These are phyloP conservation scores for Drosophila mayaguana DNA, from an alignment of 2,888 invertebrate species.

Conservation along the genomic window DNA sequence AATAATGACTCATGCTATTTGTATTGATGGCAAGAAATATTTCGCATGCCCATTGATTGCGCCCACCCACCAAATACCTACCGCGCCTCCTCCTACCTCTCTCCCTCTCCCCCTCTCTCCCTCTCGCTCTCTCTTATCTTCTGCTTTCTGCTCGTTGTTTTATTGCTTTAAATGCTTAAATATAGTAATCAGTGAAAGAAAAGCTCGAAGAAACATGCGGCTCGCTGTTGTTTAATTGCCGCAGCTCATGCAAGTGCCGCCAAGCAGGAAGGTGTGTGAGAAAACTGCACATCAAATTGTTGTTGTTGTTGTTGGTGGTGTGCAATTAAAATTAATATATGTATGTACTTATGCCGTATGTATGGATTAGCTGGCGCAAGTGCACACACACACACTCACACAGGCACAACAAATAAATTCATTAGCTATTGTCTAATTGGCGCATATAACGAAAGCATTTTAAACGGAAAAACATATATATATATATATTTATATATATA, in stretches of 20 bases:
- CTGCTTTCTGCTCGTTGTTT: conserved; percentile 22
- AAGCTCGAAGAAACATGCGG: conserved; percentile 55
- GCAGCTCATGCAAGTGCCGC: conserved; percentile 60
- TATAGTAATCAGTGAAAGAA: conserved; percentile 72
- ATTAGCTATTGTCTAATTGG: conserved; percentile 77
- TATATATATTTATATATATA: neutral
- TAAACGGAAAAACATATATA: conserved; percentile 24
- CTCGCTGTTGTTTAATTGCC: conserved; percentile 72
- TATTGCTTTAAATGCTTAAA: conserved; percentile 68
- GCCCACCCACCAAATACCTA: conserved; percentile 16
- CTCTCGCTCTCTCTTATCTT: neutral
- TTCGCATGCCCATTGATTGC: conserved; percentile 72
- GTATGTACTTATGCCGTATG: conserved; percentile 40
- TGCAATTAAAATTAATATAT: conserved; percentile 63
- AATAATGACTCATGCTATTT: conserved; percentile 42
- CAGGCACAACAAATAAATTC: conserved; percentile 61
- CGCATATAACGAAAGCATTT: conserved; percentile 77
- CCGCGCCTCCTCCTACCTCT: neutral
- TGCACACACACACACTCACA: conserved; percentile 33
- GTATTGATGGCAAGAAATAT: conserved; percentile 46
- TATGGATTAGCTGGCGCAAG: conserved; percentile 26
- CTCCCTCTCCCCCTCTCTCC: neutral
- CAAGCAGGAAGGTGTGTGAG: conserved; percentile 51
- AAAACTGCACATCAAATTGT: conserved; percentile 38
- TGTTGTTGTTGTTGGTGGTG: conserved; percentile 31